These are phyloP conservation scores for Aricia artaxerxes DNA, from an alignment of 2,888 invertebrate genomes.

Conservation along the genomic window DNA sequence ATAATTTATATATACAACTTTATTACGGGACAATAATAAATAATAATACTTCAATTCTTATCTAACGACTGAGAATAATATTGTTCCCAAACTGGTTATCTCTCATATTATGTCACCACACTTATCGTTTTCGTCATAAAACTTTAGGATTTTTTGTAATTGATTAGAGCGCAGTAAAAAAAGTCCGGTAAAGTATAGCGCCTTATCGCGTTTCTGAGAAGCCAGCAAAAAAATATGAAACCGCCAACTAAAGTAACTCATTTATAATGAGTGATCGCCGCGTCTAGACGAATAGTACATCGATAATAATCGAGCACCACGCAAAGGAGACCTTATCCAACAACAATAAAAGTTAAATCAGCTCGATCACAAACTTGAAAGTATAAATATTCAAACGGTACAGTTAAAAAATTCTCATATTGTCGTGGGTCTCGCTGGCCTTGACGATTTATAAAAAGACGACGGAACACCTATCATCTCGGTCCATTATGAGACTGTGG, in stretches of 20 bases:
- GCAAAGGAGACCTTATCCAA: neutral
- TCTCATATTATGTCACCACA: conserved; percentile 16
- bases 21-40: conserved; percentile 8
- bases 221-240: conserved; percentile 51
- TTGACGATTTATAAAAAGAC: conserved; percentile 33
- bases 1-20: neutral
- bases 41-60: neutral
- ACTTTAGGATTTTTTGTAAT: conserved; percentile 19
- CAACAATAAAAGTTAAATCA: conserved; percentile 25
- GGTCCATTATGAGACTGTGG: conserved; percentile 25
- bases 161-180: conserved; percentile 50
- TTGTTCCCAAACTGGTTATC: conserved; percentile 15
- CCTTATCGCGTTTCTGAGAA: conserved; percentile 49
- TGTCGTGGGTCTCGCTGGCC: conserved; percentile 33
- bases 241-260: conserved; percentile 45
- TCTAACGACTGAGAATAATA: conserved; percentile 16
- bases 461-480: conserved; percentile 32
- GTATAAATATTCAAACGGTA: conserved; percentile 38
- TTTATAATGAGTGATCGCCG: conserved; percentile 48
- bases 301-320: neutral
- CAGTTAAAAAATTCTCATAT: conserved; percentile 38
- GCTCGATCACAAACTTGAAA: neutral
- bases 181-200: conserved; percentile 43
- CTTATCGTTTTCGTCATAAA: conserved; percentile 13
- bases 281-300: conserved; percentile 32